phyloP scores from a whole-genome alignment of 2,888 invertebrate species.

The Cecidostiba fungosa region DNA sequence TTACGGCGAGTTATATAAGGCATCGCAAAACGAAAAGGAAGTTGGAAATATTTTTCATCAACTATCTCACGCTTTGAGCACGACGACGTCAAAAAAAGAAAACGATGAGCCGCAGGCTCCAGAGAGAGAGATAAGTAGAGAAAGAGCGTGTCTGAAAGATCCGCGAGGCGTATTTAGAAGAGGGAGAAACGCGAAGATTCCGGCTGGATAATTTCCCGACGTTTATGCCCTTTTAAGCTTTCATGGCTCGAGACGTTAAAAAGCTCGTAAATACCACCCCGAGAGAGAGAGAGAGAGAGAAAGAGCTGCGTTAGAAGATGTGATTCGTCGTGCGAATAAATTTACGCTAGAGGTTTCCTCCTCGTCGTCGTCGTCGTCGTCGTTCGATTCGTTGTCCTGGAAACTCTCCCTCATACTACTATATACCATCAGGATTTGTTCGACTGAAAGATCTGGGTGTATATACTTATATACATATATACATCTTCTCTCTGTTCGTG shows the following conservation, averaged over 20 bases:
- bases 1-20: background rate
- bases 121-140: background rate
- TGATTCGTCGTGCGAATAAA: background rate
- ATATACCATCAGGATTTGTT: background rate
- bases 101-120: background rate
- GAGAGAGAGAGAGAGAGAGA: background rate
- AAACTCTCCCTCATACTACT: background rate
- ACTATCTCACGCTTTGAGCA: background rate
- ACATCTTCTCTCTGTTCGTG: background rate
- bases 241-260: background rate
- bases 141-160: slow-evolving; percentile 5
- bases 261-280: background rate
- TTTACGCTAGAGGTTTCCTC: background rate
- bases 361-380: background rate
- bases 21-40: background rate
- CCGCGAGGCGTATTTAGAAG: background rate
- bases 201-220: slow-evolving; percentile 28
- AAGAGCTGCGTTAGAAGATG: background rate
- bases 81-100: background rate
- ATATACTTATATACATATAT: background rate
- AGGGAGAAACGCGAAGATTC: background rate
- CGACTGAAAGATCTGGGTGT: background rate
- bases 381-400: slow-evolving; percentile 8
- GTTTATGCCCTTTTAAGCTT: slow-evolving; percentile 39
- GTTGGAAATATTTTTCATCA: background rate